Conservation (phyloP, 2,797 vertebrate genomes). For the Cirrhinus mrigala region DNA sequence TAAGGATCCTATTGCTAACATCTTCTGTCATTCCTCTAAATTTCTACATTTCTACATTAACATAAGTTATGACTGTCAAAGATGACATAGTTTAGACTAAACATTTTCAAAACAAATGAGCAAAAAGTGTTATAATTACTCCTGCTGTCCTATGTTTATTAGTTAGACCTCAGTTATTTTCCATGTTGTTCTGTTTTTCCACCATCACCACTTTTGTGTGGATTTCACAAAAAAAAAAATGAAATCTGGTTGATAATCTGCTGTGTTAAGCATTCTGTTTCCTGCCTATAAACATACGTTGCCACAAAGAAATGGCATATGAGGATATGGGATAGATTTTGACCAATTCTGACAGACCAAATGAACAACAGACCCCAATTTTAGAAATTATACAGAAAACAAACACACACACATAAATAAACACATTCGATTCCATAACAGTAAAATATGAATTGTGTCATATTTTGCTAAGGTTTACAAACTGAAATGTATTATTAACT, state of each 20-base stretch:
- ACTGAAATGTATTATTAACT: conserved; percentile 1
- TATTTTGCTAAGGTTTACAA: neutral
- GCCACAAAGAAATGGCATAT: conserved; percentile 21
- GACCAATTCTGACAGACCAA: conserved; percentile 13
- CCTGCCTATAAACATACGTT: conserved; percentile 17
- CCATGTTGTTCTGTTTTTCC: neutral
- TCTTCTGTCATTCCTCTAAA: neutral
- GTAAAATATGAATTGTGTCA: neutral
- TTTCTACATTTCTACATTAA: neutral
- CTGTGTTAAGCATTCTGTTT: conserved; percentile 8
- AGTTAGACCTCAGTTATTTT: neutral
- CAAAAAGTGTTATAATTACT: neutral
- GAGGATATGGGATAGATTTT: conserved; percentile 22
- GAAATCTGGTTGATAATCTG: neutral
- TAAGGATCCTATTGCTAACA: neutral
- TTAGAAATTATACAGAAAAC: neutral
- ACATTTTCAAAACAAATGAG: neutral
- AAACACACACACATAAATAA: conserved; percentile 13
- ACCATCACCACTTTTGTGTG: neutral
- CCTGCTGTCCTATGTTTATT: neutral
- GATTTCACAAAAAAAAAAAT: neutral
- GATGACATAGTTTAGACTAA: neutral
- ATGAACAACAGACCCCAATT: conserved; percentile 29
- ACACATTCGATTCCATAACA: neutral
- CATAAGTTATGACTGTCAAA: neutral